phyloP scores from a whole-genome alignment of 37 sponge, comb jelly and placozoan species.

The Corticium candelabrum region DNA sequence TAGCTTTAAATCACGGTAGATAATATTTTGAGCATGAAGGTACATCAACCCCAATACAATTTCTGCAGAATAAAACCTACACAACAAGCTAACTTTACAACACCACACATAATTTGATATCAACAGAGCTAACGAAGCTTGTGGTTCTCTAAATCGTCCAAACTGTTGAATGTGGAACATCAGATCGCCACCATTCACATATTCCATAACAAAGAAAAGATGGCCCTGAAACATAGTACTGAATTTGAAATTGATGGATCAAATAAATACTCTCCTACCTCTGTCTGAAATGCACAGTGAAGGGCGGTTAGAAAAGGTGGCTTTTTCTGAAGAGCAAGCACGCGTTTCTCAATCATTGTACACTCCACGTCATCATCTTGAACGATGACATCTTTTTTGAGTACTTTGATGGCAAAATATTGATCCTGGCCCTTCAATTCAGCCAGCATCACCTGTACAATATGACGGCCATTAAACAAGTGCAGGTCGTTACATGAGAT shows the following conservation, averaged over 20 bases:
- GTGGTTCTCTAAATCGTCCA: conserved; percentile 3
- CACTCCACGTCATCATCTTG: conserved; percentile 94
- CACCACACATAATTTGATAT: not conserved
- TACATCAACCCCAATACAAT: conserved; percentile 71
- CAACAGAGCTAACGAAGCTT: not conserved
- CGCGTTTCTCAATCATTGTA: conserved; percentile 91
- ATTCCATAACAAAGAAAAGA: conserved; percentile 97
- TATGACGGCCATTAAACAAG: not conserved
- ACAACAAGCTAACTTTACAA: not conserved
- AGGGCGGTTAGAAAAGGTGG: conserved; percentile 86
- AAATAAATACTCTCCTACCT: conserved; percentile 26
- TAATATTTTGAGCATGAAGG: conserved; percentile 69
- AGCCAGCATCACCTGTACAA: conserved; percentile 76
- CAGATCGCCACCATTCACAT: conserved; percentile 93
- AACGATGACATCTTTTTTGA: conserved; percentile 79
- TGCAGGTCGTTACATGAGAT: too few species aligned
- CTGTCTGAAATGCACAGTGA: conserved; percentile 90
- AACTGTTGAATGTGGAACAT: conserved; percentile 88
- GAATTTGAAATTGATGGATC: not conserved
- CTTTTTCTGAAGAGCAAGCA: conserved; percentile 67
- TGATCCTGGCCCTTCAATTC: conserved; percentile 61
- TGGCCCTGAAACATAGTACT: conserved; percentile 42
- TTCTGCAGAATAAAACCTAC: conserved; percentile 88
- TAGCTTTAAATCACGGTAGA: conserved; percentile 90
- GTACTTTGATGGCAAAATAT: conserved; percentile 80